Percentiles rank a stretch among this genome's conserved stretches.
Evolutionary conservation across 2,113 vertebrate species (phyloP).

Genomic region (Pandion haliaetus): DNA sequence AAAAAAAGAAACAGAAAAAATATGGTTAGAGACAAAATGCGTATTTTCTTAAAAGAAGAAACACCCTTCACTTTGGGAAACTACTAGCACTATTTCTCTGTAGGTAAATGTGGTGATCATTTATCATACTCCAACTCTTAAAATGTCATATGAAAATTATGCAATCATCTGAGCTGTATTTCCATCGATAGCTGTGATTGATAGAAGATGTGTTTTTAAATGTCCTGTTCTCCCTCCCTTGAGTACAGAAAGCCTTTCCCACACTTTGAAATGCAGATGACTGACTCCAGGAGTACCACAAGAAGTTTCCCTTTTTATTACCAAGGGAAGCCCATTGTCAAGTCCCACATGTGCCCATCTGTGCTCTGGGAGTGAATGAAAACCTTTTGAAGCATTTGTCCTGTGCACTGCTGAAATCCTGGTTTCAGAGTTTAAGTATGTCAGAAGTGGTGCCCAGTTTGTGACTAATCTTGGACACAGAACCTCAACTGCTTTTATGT

Average conservation of each 20-base stretch:
- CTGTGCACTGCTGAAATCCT: background rate
- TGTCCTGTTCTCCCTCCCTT: background rate
- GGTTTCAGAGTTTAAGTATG: background rate
- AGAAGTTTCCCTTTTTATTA: background rate
- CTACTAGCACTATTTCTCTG: background rate
- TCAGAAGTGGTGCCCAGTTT: background rate
- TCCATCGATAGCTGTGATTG: background rate
- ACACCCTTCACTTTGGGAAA: background rate
- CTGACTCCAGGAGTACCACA: background rate
- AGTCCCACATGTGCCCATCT: background rate
- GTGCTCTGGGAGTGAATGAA: background rate
- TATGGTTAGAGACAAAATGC: background rate
- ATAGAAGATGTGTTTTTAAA: background rate
- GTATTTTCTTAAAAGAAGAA: background rate
- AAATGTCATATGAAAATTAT: background rate
- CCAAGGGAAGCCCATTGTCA: background rate
- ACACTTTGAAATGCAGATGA: background rate
- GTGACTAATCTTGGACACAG: background rate
- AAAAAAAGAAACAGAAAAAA: background rate
- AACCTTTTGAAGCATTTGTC: background rate
- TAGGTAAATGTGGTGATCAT: background rate
- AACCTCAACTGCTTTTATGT: background rate
- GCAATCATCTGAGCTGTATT: background rate
- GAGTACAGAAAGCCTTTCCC: background rate
- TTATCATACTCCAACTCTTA: background rate